Evolutionary conservation across 1,140 invertebrate genomes (phyloP).

Genomic region (Tetranychus cinnabarinus): DNA sequence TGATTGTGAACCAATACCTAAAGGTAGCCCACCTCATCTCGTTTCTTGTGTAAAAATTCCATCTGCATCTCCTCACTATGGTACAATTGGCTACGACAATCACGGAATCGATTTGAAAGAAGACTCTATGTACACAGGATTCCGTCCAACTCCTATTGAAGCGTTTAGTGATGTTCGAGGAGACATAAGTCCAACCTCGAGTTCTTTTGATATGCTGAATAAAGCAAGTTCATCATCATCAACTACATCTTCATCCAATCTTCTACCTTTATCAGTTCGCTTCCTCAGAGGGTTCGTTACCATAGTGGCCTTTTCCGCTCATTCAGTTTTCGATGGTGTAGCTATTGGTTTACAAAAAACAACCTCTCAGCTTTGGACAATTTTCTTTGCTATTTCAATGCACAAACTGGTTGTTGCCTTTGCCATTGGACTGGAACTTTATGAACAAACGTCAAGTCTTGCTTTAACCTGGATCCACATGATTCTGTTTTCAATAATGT

Average conservation of each 20-base stretch:
- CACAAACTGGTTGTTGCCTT: constrained; percentile 4
- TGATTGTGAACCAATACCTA: too few relatives aligned
- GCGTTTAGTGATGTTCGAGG: background rate
- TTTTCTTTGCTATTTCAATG: constrained; percentile 39
- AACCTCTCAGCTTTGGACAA: constrained; percentile 40
- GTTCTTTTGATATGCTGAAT: background rate
- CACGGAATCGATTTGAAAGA: background rate
- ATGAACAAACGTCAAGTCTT: background rate
- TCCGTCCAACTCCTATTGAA: background rate
- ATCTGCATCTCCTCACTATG: background rate
- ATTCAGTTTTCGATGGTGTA: constrained; percentile 71
- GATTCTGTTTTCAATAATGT: background rate
- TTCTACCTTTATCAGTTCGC: background rate
- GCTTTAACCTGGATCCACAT: background rate
- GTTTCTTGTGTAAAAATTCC: too few relatives aligned
- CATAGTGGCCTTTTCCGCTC: constrained; percentile 46
- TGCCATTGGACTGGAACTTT: constrained; percentile 1
- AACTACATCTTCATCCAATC: background rate
- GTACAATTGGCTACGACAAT: background rate
- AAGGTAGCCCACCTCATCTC: too few relatives aligned
- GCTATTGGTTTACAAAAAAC: constrained; percentile 46
- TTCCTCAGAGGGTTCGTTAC: constrained; percentile 10
- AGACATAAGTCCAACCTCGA: background rate
- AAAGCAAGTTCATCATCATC: background rate
- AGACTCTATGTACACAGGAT: background rate